phyloP scores from a whole-genome alignment of 2,113 vertebrate species.

The Sphyrna mokarran region DNA sequence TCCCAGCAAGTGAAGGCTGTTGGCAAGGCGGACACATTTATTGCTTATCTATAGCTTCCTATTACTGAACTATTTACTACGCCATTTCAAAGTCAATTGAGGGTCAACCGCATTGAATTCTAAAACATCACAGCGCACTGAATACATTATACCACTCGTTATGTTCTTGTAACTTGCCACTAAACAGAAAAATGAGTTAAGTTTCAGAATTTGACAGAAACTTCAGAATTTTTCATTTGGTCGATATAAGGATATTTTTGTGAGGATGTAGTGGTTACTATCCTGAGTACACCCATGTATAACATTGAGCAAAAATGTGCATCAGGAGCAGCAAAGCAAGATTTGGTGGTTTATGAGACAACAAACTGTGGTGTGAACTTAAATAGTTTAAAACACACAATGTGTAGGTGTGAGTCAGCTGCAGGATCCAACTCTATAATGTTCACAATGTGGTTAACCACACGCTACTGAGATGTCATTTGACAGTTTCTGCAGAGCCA shows the following conservation, averaged over 20 bases:
- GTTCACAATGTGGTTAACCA: background rate
- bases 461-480: background rate
- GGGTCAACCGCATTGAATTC: background rate
- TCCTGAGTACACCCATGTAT: background rate
- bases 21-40: background rate
- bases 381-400: background rate
- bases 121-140: background rate
- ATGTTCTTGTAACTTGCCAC: background rate
- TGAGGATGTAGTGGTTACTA: background rate
- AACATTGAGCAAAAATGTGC: background rate
- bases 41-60: background rate
- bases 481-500: background rate
- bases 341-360: background rate
- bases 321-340: background rate
- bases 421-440: background rate
- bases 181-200: background rate
- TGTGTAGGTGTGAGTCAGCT: background rate
- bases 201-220: too few relatives aligned
- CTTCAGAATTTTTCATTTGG: background rate
- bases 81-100: background rate
- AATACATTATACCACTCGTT: background rate
- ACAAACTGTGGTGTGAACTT: background rate
- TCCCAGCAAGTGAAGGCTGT: background rate
- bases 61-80: background rate
- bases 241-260: background rate